Evolutionary conservation across 2,888 invertebrate genomes (phyloP), one percentile per base, ranked within the genome.

Genomic region (Oxyscelio sp.): DNA sequence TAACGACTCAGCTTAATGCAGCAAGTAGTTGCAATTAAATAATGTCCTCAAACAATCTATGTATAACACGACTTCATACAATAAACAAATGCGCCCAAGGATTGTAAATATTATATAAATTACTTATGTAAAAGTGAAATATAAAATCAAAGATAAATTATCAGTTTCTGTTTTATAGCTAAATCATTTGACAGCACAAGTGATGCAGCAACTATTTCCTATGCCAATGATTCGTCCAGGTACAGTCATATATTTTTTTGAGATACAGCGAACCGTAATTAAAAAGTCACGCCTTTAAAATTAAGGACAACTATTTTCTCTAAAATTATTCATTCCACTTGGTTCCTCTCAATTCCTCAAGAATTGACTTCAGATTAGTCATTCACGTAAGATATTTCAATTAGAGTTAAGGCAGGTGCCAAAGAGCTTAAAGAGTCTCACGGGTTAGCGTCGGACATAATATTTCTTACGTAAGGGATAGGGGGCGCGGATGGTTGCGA

Each of bases 401-500:
- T 75, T 65, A 75, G 63, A 65, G 48, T 65, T 54, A 52, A 27
- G 43, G 88, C 73, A 74, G 43, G 52, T 73, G 80, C 59, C 63
- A 75, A 83, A 66, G 56, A 21, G 73, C 61, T 63, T 58, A 59
- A 66, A 45, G 48, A 59, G 45, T 73, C 59, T 59, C 48, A 22
- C 66, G 56, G 52, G 48, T 54, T 56, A 65, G 45, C 71, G 52
- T n/a, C 74, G 66, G 66, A 74, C 74, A 74, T 74, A 63, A 74
- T 79, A 48, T 58, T 83, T 79, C 50, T 74, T 65, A 58, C 52
- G 70, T 50, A 77, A 78, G 40, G 45, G 75, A 9, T 24, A 58
- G 48, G 61, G 77, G 56, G 65, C 66, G 73, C 58, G 71, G 71
- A 66, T 50, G 59, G 21, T 8, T n/a, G 85, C 80, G 85, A 87